These are phyloP conservation scores for Gastracanthus pulcherrimus DNA, from an alignment of 2,888 invertebrate species.

Conservation along the genomic window DNA sequence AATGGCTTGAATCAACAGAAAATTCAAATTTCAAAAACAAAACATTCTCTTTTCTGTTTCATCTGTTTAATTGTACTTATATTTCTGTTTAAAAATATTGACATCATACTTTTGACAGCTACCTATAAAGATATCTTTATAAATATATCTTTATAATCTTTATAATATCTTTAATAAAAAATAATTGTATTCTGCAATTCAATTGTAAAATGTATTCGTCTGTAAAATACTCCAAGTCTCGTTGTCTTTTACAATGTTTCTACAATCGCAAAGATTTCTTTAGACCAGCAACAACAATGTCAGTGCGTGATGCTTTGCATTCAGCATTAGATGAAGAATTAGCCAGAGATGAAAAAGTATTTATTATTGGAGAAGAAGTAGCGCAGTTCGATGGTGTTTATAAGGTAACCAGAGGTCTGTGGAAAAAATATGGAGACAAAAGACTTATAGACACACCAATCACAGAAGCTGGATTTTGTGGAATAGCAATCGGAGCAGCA, in stretches of 20 bases:
- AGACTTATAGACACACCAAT: constrained; percentile 84
- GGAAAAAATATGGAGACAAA: constrained; percentile 83
- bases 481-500: constrained; percentile 85
- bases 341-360: constrained; percentile 80
- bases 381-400: constrained; percentile 83
- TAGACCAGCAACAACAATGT: constrained; percentile 57
- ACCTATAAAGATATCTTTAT: neutral
- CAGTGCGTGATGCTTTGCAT: constrained; percentile 82
- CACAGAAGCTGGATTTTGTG: constrained; percentile 84
- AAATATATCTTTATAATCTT: no score
- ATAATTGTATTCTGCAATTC: neutral
- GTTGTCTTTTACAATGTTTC: neutral
- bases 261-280: neutral
- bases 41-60: constrained; percentile 15
- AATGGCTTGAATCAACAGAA: neutral
- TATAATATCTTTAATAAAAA: neutral
- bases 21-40: neutral
- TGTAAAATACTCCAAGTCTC: neutral
- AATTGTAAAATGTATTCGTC: neutral
- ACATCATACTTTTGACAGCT: neutral
- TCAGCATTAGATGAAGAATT: constrained; percentile 83
- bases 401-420: constrained; percentile 81
- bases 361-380: constrained; percentile 83
- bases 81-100: neutral
- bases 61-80: constrained; percentile 11